Evolutionary conservation across 2,888 invertebrate species (phyloP), one percentile per base, ranked within the genome.

Genomic region (Platerodrilus igneus): DNA sequence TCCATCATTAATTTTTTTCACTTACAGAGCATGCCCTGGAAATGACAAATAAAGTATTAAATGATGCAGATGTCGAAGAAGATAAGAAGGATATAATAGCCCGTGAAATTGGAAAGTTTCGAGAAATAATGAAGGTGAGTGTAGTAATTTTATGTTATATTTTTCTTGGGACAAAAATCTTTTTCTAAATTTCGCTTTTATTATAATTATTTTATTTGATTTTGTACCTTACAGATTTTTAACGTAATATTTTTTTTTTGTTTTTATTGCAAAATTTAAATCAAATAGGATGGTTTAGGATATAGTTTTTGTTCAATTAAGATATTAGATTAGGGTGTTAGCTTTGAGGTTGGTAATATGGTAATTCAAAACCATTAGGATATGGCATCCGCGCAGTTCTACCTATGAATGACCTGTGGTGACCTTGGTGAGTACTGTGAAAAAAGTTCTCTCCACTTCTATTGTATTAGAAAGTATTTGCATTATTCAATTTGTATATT

Each of bases 31-130:
- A 82, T 65, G 78, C 77, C 41, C 74, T 77, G 41, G 76, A 77
- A 37, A 78, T 78, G 54, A 74, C 77, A 53, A 78, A 78, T 48
- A 79, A 79, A 58, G 78, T 79, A 42, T 71, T 89, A 18, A 86
- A 87, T 56, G 88, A 89, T 59, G 85, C 87, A 17, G 92, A 91
- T 66, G 83, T 95, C 45, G 96, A 96, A 64, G 95, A 95, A 70
- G 95, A 95, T 64, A 94, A 95, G 69, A 83, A 93, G 30, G 92
- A 93, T 69, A 79, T 96, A 56, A 97, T 97, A 56, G 92, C 91
- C 61, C 79, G 94, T 57, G 97, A 97, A 78, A 97, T 97, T 69
- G 91, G 91, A 58, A 93, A 92, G 72, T 97, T 97, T 73, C 81
- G 96, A 48, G 94, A 95, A 74, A 88, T 91, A 54, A 95, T 92